Conservation (phyloP, 1,140 invertebrate species). For the Rhysida immarginata region DNA sequence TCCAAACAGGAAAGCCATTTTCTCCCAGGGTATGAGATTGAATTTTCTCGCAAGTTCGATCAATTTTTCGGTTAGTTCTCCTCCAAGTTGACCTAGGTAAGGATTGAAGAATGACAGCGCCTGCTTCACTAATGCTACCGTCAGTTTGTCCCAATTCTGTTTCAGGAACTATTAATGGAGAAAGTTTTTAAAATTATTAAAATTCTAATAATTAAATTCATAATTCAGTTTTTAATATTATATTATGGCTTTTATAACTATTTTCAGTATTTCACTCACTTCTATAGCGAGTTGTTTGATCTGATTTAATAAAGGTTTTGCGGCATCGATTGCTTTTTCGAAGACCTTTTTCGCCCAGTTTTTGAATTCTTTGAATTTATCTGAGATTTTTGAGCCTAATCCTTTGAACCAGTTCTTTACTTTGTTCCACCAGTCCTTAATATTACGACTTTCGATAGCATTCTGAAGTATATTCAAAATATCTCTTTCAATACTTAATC, state of each 20-base stretch:
- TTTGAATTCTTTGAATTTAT: background rate
- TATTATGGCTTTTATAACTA: too few relatives aligned
- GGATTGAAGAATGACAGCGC: background rate
- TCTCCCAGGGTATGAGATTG: background rate
- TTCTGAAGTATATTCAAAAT: background rate
- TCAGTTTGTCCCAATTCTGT: background rate
- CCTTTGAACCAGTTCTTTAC: background rate
- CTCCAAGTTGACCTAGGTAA: background rate
- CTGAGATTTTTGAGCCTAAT: background rate
- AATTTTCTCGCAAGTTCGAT: background rate
- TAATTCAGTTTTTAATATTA: too few relatives aligned
- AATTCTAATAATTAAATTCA: too few relatives aligned
- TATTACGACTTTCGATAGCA: background rate
- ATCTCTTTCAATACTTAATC: background rate
- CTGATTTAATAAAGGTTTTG: background rate
- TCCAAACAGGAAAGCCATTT: background rate
- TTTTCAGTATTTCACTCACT: background rate
- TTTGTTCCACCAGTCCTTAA: background rate
- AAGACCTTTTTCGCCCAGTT: constrained; percentile 1
- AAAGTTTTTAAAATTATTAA: too few relatives aligned
- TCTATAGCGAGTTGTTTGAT: background rate
- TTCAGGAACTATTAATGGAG: background rate
- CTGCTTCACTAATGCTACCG: background rate
- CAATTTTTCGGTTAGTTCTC: background rate
- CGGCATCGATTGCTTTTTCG: background rate